Base-by-base conservation (phyloP, 2,797 vertebrate species). In the Pipistrellus kuhlii region DNA sequence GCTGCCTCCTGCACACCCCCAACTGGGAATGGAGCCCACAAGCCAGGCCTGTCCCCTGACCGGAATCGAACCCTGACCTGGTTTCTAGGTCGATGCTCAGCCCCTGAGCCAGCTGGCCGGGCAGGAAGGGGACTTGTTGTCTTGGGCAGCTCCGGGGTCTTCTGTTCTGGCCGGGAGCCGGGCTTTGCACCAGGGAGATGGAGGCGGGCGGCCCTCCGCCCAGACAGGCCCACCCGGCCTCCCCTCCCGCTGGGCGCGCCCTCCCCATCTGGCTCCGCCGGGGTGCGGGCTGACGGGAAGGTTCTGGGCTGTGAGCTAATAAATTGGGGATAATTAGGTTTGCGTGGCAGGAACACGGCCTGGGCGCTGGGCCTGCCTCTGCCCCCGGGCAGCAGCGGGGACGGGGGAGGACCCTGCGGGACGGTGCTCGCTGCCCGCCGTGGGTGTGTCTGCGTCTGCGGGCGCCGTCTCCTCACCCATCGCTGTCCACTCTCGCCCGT, bases 261-360 rank as follows among this genome's bases (percentile, higher is more conserved):
- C 38, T 41, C 15, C 11, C 48, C 2, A 55, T 15, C 32, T 32
- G 64, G 80, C 55, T 59, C 76, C 55, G 68, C 94, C 30, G 81
- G 85, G 12, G 41, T 18, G 5, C 41, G 9, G 51, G 46, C 62
- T 59, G 75, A 85, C 59, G 93, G 87, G 92, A 95, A 53, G 57
- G 84, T 23, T 15, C 82, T 96, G 44, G 85, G 90, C 88, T 90
- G 68, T 97, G 97, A 97, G 96, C 93, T 97, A 97, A 97, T 98
- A 93, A 97, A 85, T 38, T 72, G 59, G 77, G 81, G 83, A 78
- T 93, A 97, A 97, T 97, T 93, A 96, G 91, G 95, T 97, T 97
- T 97, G 83, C 2, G 30, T 83, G 3, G 4, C 64, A 71, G 59
- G 78, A 89, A 91, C 88, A 69, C 62, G 87, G 90, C 46, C 12